Percentiles rank a stretch among this genome's conserved stretches.
Conservation (phyloP, 1,140 invertebrate species). For the Adoxophyes honmai region DNA sequence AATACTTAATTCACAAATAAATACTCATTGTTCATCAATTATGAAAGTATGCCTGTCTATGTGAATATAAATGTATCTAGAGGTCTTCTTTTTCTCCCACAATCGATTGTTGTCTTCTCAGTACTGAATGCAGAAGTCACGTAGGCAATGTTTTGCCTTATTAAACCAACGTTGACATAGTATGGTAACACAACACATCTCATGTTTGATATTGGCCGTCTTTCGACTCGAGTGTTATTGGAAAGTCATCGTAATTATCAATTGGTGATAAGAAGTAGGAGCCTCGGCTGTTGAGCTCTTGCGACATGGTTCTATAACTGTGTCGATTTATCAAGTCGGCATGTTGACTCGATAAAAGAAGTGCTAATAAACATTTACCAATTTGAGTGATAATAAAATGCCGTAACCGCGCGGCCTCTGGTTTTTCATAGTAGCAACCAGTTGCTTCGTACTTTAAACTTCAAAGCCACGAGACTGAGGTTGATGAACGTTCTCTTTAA, state of each 20-base stretch:
- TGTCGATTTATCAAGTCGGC: background rate
- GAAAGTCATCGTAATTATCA: conserved; percentile 9
- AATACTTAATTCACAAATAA: too few species aligned
- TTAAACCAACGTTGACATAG: conserved; percentile 4
- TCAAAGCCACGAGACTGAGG: conserved; percentile 20
- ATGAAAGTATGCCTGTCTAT: too few species aligned
- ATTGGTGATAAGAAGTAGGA: background rate
- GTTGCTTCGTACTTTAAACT: conserved; percentile 15
- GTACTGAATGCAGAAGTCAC: background rate
- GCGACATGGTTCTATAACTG: background rate
- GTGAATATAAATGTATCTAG: too few species aligned
- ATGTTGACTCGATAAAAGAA: background rate
- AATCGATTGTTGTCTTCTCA: background rate
- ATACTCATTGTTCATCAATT: too few species aligned
- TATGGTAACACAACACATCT: background rate
- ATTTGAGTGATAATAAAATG: conserved; percentile 23
- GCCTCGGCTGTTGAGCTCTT: background rate
- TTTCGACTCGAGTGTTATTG: conserved; percentile 1
- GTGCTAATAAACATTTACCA: conserved; percentile 26
- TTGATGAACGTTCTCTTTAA: conserved; percentile 20
- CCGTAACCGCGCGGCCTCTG: conserved; percentile 16
- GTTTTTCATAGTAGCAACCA: background rate
- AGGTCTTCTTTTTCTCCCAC: too few species aligned
- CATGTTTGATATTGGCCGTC: background rate
- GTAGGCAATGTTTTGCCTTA: background rate